Base-by-base conservation (phyloP, 2,113 vertebrate genomes). In the Procavia capensis region DNA sequence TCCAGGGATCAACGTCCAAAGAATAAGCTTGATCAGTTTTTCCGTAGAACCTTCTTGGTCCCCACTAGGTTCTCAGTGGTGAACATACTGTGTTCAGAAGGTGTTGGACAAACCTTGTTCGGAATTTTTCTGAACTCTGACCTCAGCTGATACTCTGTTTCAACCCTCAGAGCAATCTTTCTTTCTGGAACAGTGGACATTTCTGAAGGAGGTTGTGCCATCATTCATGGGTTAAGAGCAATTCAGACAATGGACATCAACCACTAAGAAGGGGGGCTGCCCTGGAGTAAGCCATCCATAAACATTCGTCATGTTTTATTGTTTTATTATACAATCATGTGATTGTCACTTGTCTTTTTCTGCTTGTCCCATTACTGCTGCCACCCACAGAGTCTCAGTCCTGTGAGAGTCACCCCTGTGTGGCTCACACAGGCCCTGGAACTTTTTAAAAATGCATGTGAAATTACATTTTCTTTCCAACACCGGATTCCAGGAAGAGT, bases 151-250 rank as follows among this genome's bases (percentile, higher is more conserved):
- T 81, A 54, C 43, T 54, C 47, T 79, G 27, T 68, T 54, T 9
- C 61, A 88, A 3, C 10, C 31, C 57, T 91, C 17, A 88, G 39
- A 72, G 50, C 31, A 72, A 66, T 34, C 88, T 88, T 95, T 89
- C 78, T 64, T 92, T 88, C 68, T 86, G 47, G 88, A 92, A 68
- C 9, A 85, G 41, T 72, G 78, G 83, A 76, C 81, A 9, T 93
- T 91, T 93, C 88, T 88, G 59, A 83, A 34, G 41, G 50, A 79
- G 27, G 29, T 57, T 92, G 31, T 74, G 43, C 29, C 29, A 63
- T 78, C n/a, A 66, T 34, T 90, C 34, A 36, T 13, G 80, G 45
- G 59, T 20, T 29, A 74, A 93, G 61, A 70, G 43, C 54, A 54
- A 79, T n/a, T 61, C 61, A 86, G 41, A 90, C 81, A 86, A 59